Base-by-base conservation (phyloP, 2,797 vertebrate species). In the Hippocampus kuda region DNA sequence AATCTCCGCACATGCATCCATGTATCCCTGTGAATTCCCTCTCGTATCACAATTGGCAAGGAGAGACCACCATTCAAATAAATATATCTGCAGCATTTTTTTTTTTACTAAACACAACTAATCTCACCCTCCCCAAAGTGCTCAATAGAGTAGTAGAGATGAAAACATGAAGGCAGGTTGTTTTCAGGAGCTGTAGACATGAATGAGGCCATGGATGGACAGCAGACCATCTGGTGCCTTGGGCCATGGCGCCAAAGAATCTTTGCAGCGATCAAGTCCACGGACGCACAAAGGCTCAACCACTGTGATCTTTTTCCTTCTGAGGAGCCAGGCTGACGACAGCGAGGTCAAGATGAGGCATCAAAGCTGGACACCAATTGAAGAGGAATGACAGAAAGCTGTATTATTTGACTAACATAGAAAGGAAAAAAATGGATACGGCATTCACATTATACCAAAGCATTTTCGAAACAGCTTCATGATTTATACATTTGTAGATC, bases 281-380 rank as follows among this genome's bases (percentile, higher is more conserved):
- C 79, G 77, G 69, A 74, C 24, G 51, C 66, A 71, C 74, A 68
- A 73, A 66, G 81, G 71, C 73, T 69, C 69, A 8, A 46, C 71
- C 75, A 27, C 69, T 70, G 79, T 60, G 3, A 72, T 71, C 69
- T 67, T 44, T 56, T 53, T 30, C 60, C 66, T 20, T 71, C 49
- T 56, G 77, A 82, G 77, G 79, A 79, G 81, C 67, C 56, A 54
- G 65, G 72, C 67, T 69, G 74, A 72, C 61, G 49, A 9, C 67
- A 72, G 53, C 70, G 75, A 61, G 84, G 88, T 90, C 89, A 90
- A 84, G 89, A 90, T 26, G 89, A 88, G 68, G 86, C 85, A 46
- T 90, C 89, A 26, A 89, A 89, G 75, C 88, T 90, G 82, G 9
- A 61, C 9, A 63, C 57, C 20, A 69, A 68, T 70, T 76, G n/a